phyloP scores from a whole-genome alignment of 2,888 invertebrate genomes.

The Dryococelus australis region DNA sequence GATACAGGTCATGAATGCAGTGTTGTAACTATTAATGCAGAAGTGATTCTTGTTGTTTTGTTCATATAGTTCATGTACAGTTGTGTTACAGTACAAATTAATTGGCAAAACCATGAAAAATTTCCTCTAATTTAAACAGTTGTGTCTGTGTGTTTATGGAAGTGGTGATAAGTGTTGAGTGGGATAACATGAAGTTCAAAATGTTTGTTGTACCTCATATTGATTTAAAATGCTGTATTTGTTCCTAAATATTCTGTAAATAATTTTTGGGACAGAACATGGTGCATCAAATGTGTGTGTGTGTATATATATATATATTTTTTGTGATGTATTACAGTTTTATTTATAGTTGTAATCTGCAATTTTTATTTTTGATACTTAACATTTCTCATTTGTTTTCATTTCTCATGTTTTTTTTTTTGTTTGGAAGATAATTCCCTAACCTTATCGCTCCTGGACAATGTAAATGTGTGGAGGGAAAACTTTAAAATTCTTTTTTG shows the following conservation, averaged over 20 bases:
- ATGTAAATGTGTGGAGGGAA: neutral
- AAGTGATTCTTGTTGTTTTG: no score
- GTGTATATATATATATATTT: neutral
- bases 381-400: neutral
- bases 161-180: neutral
- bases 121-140: neutral
- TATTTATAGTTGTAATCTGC: conserved; percentile 9
- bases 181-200: neutral
- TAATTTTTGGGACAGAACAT: neutral
- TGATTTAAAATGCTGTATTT: neutral
- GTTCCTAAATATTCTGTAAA: conserved; percentile 2
- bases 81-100: no score
- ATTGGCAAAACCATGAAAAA: neutral
- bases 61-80: no score
- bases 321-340: neutral
- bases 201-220: neutral
- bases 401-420: neutral
- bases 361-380: conserved; percentile 16
- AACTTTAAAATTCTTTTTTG: neutral
- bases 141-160: neutral
- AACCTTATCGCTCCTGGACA: neutral
- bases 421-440: neutral
- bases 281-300: neutral
- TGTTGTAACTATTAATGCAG: no score
- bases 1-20: no score